These are phyloP conservation scores for Dryobates pubescens DNA, from an alignment of 2,797 vertebrate species.

Conservation along the genomic window DNA sequence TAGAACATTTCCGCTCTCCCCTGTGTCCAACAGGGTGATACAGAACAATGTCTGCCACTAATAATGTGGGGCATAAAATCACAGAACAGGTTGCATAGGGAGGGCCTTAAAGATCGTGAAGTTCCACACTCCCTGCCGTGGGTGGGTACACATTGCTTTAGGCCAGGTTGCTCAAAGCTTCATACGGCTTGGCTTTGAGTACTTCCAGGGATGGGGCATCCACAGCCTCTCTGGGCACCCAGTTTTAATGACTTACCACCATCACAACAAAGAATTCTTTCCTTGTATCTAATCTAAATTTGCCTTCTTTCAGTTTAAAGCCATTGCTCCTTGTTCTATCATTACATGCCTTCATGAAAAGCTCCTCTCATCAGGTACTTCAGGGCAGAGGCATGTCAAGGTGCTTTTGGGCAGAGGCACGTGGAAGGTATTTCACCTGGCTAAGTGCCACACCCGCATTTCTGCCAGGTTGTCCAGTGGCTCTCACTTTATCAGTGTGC, in stretches of 20 bases:
- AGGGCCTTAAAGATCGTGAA: background rate
- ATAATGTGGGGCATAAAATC: background rate
- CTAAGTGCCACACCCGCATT: background rate
- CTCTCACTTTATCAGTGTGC: accelerated
- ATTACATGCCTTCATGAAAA: background rate
- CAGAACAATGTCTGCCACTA: background rate
- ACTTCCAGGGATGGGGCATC: background rate
- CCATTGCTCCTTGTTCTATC: background rate
- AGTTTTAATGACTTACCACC: too few species aligned
- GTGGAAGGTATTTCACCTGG: background rate
- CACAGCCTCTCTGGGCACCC: background rate
- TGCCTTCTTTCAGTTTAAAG: background rate
- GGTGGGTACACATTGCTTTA: background rate
- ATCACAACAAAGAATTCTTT: background rate
- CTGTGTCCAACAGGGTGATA: too few species aligned
- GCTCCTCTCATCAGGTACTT: background rate
- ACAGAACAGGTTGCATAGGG: background rate
- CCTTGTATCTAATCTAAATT: background rate
- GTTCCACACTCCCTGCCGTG: background rate
- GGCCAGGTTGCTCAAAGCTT: background rate
- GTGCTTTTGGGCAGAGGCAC: background rate
- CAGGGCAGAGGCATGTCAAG: background rate
- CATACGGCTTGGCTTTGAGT: background rate
- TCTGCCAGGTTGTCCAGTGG: background rate
- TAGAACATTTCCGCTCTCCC: background rate